Evolutionary conservation across 2,888 invertebrate genomes (phyloP).

Genomic region (Exephanes ischioxanthus): DNA sequence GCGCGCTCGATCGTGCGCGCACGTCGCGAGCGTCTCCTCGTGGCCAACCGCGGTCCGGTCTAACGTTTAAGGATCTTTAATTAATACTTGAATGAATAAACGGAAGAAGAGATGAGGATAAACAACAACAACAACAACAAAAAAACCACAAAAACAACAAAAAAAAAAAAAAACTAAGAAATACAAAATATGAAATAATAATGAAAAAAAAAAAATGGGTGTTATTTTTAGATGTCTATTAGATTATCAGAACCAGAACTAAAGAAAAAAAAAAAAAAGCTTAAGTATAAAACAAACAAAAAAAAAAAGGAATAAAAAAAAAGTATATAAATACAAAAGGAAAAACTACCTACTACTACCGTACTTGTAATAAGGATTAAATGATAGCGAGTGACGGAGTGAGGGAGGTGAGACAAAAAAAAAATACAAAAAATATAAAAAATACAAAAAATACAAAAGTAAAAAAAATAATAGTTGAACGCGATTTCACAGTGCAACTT

Average conservation of each 20-base stretch:
- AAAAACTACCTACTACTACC: constrained; percentile 75
- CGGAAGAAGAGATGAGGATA: constrained; percentile 65
- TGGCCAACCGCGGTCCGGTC: constrained; percentile 75
- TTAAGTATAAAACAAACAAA: constrained; percentile 71
- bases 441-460: no score
- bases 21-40: constrained; percentile 69
- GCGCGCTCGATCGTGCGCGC: constrained; percentile 36
- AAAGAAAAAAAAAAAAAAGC: constrained; percentile 84
- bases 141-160: constrained; percentile 59
- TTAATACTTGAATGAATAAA: constrained; percentile 78
- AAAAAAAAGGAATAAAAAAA: constrained; percentile 78
- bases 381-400: constrained; percentile 67
- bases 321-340: constrained; percentile 72
- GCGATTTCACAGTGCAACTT: constrained; percentile 69
- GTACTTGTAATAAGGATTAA: constrained; percentile 81
- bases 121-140: constrained; percentile 46
- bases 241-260: constrained; percentile 84
- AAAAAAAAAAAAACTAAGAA: constrained; percentile 68
- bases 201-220: constrained; percentile 82
- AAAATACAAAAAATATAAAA: not conserved
- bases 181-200: constrained; percentile 82
- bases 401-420: constrained; percentile 62
- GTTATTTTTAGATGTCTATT: constrained; percentile 85
- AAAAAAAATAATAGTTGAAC: constrained; percentile 84
- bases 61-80: constrained; percentile 79